Evolutionary conservation across 1,140 invertebrate species (phyloP), one percentile per base, ranked within the genome.

Genomic region (Zaprionus nigranus): DNA sequence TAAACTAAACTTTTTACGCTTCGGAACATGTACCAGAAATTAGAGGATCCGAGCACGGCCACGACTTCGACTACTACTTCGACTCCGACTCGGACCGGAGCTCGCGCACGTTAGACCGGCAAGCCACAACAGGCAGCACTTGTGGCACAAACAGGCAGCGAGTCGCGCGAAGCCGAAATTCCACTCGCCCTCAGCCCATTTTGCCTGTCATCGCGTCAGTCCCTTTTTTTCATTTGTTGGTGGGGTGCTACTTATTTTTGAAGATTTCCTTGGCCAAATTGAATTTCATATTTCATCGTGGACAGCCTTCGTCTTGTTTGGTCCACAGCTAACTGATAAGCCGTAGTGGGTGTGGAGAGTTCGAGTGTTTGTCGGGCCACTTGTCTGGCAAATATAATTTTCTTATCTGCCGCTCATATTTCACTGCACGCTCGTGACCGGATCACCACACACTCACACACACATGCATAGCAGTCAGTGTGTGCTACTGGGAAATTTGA

Each of bases 351-450:
- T n/a, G 26, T 15, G n/a, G 11, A 13, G 26, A 1, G 17, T 34
- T 34, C 20, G n/a, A 20, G 58, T 24, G 75, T 75, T 82, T 82
- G 79, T 70, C 65, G 67, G 63, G 80, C 80, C 76, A 87, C 83
- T 86, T 82, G 82, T 74, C 77, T 63, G 30, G 59, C 12, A 80
- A 88, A 83, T 87, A 87, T 71, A 76, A 86, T 82, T 80, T 86
- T 82, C 54, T 60, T 75, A 78, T 78, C 62, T 59, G 67, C 57
- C 66, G 65, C 62, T 86, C 83, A 82, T 87, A 86, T 87, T 88
- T 84, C 78, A 79, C 30, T 54, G 62, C 74, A 65, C 56, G 75
- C 34, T 49, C 57, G 63, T 79, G 77, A 69, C 78, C 20, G 62
- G 17, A 59, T 53, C 57, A 40, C 20, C 30, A 28, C 28, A 36